Conservation (phyloP, 2,113 vertebrate genomes). For the Micromys minutus region DNA sequence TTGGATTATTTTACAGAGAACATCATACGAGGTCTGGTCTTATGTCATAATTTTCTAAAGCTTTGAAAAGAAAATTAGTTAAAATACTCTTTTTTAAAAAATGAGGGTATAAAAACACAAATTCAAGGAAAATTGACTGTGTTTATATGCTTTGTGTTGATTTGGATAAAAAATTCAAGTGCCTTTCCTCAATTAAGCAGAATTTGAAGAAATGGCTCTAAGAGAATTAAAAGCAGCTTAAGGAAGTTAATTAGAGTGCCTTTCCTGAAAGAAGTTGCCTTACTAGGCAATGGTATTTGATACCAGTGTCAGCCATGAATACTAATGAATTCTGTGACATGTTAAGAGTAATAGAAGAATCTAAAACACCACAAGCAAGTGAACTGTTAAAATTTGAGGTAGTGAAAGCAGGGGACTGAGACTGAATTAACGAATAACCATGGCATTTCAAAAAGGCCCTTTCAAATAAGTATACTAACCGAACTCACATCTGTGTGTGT, state of each 20-base stretch:
- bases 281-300: constrained; percentile 54
- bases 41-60: constrained; percentile 19
- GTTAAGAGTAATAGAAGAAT: background rate
- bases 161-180: constrained; percentile 45
- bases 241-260: background rate
- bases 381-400: constrained; percentile 15
- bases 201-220: constrained; percentile 39
- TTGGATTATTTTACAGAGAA: constrained; percentile 5
- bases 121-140: constrained; percentile 38
- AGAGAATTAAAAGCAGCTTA: constrained; percentile 56
- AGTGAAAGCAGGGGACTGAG: background rate
- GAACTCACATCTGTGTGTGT: background rate
- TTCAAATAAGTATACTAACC: constrained; percentile 13
- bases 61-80: constrained; percentile 46
- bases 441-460: background rate
- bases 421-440: background rate
- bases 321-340: constrained; percentile 42
- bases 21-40: background rate
- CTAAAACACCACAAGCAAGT: background rate
- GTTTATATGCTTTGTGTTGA: constrained; percentile 59
- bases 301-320: constrained; percentile 59
- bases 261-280: constrained; percentile 54
- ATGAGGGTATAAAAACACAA: constrained; percentile 22
- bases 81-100: background rate
- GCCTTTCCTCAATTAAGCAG: constrained; percentile 55